Evolutionary conservation across 2,113 vertebrate species (phyloP), one percentile per base, ranked within the genome.

Genomic region (Columba livia): DNA sequence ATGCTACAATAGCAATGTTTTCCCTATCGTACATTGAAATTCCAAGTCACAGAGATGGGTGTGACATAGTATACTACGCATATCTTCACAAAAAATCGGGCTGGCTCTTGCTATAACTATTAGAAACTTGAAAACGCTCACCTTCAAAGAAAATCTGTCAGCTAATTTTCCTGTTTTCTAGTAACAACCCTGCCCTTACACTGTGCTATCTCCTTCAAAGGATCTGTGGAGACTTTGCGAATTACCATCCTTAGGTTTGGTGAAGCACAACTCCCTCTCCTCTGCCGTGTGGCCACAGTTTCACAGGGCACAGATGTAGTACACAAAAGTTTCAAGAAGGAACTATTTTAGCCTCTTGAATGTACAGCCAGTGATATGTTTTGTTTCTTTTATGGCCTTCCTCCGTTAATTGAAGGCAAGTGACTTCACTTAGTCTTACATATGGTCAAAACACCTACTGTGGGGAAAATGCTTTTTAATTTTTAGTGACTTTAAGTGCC

Each of bases 131-230:
- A 0, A 77, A 72, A 64, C 21, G 6, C 44, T 93, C n/a, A 44
- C 58, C 36, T 54, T 66, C 54, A 73, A 77, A 79, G 56, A 83
- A 92, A 69, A 44, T 21, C 50, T 7, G 8, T 31, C 70, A 51
- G 56, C 25, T 34, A 34, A 70, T 73, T 73, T 60, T 70, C 42
- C 60, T 86, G 40, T 90, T 89, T 94, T 72, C 53, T 85, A 36
- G 15, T 44, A 80, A 17, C n/a, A 73, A 28, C n/a, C 62, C 82
- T 72, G 57, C 34, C 16, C 24, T 75, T 56, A 9, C 15, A 28
- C 21, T 7, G 31, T 26, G 19, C 40, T 44, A 15, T 57, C 54
- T 85, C 47, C 51, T 58, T 93, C 75, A 58, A 47, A 62, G 42
- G 40, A 48, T 69, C 21, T 4, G 38, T 6, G 2, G 65, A 79